Evolutionary conservation across 2,888 invertebrate genomes (phyloP).

Genomic region (Orgyia antiqua): DNA sequence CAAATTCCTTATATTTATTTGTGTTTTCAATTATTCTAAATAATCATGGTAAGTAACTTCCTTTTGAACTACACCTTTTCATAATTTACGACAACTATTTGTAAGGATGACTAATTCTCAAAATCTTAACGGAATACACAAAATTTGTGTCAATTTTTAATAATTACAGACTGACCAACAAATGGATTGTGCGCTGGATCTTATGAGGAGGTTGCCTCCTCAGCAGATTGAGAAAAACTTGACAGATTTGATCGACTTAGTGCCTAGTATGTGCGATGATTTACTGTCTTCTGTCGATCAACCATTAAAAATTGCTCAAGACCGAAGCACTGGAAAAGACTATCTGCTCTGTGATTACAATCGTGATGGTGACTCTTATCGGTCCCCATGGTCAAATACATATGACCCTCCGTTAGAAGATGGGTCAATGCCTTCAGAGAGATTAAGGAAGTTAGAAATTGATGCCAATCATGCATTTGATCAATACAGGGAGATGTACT

Average conservation of each 20-base stretch:
- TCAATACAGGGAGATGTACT: conserved; percentile 99
- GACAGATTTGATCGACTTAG: conserved; percentile 97
- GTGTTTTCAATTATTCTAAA: conserved; percentile 16
- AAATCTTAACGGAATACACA: conserved; percentile 32
- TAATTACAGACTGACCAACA: conserved; percentile 91
- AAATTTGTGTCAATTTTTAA: conserved; percentile 29
- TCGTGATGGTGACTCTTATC: conserved; percentile 98
- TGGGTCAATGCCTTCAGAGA: conserved; percentile 98
- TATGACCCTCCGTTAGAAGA: conserved; percentile 99
- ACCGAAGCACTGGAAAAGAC: conserved; percentile 96
- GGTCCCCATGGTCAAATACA: conserved; percentile 99
- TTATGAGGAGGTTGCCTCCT: conserved; percentile 99
- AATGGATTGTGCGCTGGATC: conserved; percentile 98
- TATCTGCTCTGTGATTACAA: conserved; percentile 99
- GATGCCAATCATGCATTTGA: conserved; percentile 99
- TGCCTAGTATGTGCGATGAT: conserved; percentile 97
- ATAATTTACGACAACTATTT: conserved; percentile 44
- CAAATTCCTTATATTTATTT: conserved; percentile 20
- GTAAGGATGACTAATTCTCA: conserved; percentile 71
- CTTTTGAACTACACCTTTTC: conserved; percentile 3
- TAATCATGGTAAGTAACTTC: conserved; percentile 41
- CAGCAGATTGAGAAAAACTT: conserved; percentile 99
- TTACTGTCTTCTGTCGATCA: conserved; percentile 98
- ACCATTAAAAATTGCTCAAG: conserved; percentile 97
- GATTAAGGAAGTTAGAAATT: conserved; percentile 95